Evolutionary conservation across 1,140 invertebrate species (phyloP), one percentile per base, ranked within the genome.

Genomic region (Plectrocnemia conspersa): DNA sequence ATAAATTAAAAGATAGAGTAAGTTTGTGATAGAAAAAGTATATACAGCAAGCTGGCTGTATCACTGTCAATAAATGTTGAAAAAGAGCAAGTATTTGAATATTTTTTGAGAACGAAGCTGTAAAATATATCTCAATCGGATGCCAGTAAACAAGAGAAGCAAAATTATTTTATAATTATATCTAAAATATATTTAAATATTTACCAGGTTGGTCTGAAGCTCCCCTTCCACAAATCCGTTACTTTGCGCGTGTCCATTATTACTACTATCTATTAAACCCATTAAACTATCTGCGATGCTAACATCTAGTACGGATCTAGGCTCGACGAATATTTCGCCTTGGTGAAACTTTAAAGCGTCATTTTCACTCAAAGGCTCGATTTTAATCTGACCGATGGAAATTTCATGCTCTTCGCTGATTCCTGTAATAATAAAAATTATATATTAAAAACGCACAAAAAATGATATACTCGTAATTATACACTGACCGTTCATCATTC

Each of bases 341-440:
- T 38, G 40, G 19, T 54, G 52, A 45, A 54, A 41, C 27, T 54
- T 54, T 13, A 54, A 46, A 7, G 52, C 52, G 23, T 45, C 52
- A 36, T 45, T n/a, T 45, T 45, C 52, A 54, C 52, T 54, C n/a
- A 54, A 38, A 21, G 52, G 52, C 24, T 54, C 52, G 10, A 54
- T 18, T 38, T 44, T 45, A 45, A 54, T 54, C 21, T 54, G 21
- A 13, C 21, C 19, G 7, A 23, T 13, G 13, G 18, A 7, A 15
- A 46, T 24, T 10, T n/a, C 5, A 33, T 46, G 6, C n/a, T 44
- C 29, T 38, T 33, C 21, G 2, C 5, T 15, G 2, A 35, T 22
- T 19, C 18, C 45, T 47, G 29, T 21, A 47, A 47, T n/a, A 38
- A 9, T 15, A 9, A 15, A 38, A 38, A 16, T 16, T 38, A 16